phyloP scores from a whole-genome alignment of 2,888 invertebrate species.

The Nebria brevicollis region DNA sequence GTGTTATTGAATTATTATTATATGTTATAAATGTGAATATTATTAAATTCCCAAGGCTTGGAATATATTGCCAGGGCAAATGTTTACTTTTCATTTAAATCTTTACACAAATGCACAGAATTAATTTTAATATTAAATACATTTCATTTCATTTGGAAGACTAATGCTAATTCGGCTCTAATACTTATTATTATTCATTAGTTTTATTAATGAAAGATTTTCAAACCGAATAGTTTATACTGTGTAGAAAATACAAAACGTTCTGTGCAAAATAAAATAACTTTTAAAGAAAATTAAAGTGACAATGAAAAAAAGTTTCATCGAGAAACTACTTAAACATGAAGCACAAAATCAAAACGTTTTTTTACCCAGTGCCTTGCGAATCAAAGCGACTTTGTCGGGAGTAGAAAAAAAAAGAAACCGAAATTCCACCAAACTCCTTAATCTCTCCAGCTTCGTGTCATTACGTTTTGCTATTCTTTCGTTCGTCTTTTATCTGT shows the following conservation, averaged over 20 bases:
- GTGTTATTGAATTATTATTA: background rate
- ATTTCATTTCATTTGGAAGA: background rate
- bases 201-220: too few species aligned
- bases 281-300: too few species aligned
- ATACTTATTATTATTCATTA: too few species aligned
- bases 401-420: slow-evolving; percentile 18
- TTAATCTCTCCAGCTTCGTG: slow-evolving; percentile 37
- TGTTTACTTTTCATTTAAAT: background rate
- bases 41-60: background rate
- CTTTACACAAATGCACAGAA: background rate
- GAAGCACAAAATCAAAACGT: background rate
- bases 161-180: too few species aligned
- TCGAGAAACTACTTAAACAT: background rate
- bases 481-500: slow-evolving; percentile 25
- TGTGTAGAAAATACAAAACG: too few species aligned
- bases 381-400: slow-evolving; percentile 23
- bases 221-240: too few species aligned
- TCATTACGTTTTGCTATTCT: slow-evolving; percentile 41
- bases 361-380: slow-evolving; percentile 8
- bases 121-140: background rate
- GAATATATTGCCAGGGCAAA: background rate
- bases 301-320: background rate
- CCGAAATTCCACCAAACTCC: slow-evolving; percentile 40
- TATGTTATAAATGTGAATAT: background rate
- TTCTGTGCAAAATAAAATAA: too few species aligned